Percentiles rank a stretch among this genome's conserved stretches.
Conservation (phyloP, 2,888 invertebrate species). For the Pammene aurita region DNA sequence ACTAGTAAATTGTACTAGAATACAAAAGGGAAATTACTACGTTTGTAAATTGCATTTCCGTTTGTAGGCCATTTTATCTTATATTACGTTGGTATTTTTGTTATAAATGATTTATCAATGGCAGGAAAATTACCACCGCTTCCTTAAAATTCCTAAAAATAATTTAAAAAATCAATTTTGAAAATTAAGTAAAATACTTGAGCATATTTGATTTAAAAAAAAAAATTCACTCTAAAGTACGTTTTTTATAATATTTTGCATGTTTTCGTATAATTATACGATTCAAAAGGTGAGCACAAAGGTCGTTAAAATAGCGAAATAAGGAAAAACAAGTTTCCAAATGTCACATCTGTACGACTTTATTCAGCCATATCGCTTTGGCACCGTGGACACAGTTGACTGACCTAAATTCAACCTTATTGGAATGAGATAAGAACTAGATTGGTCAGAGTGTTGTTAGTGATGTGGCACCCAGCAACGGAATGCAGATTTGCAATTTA, state of each 20-base stretch:
- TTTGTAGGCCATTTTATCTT: background rate
- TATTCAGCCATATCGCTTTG: conserved; percentile 47
- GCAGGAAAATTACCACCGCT: background rate
- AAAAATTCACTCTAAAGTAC: background rate
- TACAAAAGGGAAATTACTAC: background rate
- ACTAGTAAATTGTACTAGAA: background rate
- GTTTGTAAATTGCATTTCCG: background rate
- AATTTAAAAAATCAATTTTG: background rate
- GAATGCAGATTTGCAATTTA: conserved; percentile 36
- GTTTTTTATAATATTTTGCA: background rate
- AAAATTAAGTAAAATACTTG: too few species aligned
- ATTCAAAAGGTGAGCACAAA: conserved; percentile 46
- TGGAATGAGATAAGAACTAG: too few species aligned
- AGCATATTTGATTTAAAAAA: too few species aligned
- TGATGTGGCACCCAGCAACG: conserved; percentile 48
- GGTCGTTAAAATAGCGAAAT: conserved; percentile 70
- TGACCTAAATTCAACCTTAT: too few species aligned
- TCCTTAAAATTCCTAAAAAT: background rate
- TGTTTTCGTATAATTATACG: background rate
- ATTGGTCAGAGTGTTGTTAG: too few species aligned
- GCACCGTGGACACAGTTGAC: conserved; percentile 45
- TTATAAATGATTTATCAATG: too few species aligned
- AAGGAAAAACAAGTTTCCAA: conserved; percentile 70
- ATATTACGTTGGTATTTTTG: background rate
- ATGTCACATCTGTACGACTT: conserved; percentile 64